Conservation (phyloP, 2,113 vertebrate species). For the Melanotaenia duboulayi region DNA sequence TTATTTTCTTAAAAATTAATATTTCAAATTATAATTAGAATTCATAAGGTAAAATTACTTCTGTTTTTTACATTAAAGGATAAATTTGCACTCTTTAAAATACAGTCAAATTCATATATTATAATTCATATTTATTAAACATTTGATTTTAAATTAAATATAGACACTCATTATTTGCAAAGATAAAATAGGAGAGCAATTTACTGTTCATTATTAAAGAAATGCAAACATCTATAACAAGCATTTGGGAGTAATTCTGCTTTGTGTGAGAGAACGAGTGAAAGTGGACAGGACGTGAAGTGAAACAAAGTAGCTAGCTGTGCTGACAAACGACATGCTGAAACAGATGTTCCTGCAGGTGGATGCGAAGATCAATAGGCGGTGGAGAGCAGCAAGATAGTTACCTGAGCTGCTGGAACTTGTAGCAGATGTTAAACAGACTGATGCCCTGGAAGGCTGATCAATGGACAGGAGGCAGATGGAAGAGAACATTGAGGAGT, state of each 20-base stretch:
- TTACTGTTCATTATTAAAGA: constrained; percentile 48
- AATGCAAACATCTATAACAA: constrained; percentile 49
- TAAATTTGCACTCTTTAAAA: background rate
- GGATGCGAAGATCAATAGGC: constrained; percentile 84
- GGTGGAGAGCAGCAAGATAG: constrained; percentile 76
- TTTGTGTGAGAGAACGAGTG: constrained; percentile 60
- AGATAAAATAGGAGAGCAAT: constrained; percentile 30
- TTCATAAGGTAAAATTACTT: background rate
- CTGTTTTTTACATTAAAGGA: too few species aligned
- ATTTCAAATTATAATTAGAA: background rate
- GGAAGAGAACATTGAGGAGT: constrained; percentile 80
- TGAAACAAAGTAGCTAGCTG: constrained; percentile 70
- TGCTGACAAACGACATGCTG: constrained; percentile 76
- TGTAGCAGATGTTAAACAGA: constrained; percentile 86
- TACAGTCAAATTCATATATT: background rate
- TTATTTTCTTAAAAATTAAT: background rate
- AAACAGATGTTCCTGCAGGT: constrained; percentile 86
- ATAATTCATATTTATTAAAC: constrained; percentile 9
- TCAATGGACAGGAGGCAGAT: constrained; percentile 87
- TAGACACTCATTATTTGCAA: constrained; percentile 16
- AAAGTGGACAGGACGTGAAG: constrained; percentile 71
- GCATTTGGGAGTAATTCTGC: constrained; percentile 36
- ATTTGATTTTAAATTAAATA: constrained; percentile 24
- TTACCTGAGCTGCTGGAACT: constrained; percentile 84
- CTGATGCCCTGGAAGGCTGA: constrained; percentile 84